A percentile compares a stretch with the other conserved stretches of the same genome.
Conservation (phyloP, 2,888 invertebrate species). For the Trachelus tabidus region DNA sequence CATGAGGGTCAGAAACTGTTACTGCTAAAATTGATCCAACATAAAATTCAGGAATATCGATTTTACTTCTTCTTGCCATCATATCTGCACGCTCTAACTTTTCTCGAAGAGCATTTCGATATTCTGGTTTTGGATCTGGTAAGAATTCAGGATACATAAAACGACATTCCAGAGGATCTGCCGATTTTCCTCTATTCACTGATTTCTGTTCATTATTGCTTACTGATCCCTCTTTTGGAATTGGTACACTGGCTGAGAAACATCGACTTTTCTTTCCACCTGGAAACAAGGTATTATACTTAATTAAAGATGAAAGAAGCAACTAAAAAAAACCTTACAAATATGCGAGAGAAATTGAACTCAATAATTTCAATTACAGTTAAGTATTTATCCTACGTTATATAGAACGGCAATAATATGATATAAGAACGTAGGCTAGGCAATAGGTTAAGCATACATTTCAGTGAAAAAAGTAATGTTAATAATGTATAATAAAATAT, state of each 20-base stretch:
- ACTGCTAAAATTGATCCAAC: constrained; percentile 94
- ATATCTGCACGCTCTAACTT: constrained; percentile 93
- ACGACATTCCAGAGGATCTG: constrained; percentile 70
- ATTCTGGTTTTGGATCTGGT: constrained; percentile 83
- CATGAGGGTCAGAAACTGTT: constrained; percentile 85
- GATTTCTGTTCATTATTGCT: constrained; percentile 3
- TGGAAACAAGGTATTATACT: background rate
- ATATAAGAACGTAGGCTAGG: background rate
- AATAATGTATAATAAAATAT: background rate
- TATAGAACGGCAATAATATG: background rate
- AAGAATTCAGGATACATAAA: constrained; percentile 91
- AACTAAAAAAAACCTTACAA: no score
- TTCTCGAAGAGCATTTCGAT: constrained; percentile 85
- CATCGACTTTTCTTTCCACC: constrained; percentile 25
- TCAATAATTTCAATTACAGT: background rate
- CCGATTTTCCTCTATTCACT: constrained; percentile 13
- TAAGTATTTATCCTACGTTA: background rate
- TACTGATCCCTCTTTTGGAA: constrained; percentile 1
- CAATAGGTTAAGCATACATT: background rate
- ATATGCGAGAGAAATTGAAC: no score
- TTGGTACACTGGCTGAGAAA: constrained; percentile 22
- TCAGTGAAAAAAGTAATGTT: background rate
- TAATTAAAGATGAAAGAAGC: background rate
- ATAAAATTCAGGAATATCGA: constrained; percentile 98
- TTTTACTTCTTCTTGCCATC: constrained; percentile 81